A percentile compares a stretch with the other conserved stretches of the same genome.
phyloP scores from a whole-genome alignment of 2,113 vertebrate genomes.

The Tachysurus fulvidraco region DNA sequence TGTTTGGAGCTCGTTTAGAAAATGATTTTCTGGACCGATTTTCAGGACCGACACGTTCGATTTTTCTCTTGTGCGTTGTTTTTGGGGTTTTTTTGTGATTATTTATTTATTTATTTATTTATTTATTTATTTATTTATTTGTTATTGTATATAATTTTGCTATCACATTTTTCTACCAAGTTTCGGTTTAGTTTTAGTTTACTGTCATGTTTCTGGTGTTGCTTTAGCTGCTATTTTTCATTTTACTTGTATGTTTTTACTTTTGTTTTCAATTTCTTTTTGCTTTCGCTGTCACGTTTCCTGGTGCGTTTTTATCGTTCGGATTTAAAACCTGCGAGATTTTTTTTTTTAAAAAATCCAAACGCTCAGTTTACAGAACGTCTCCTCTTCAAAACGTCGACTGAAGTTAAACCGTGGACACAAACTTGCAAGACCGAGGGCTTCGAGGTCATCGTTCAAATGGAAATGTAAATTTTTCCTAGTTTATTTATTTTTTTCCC shows the following conservation, averaged over 20 bases:
- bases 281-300: not conserved
- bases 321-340: too few species aligned
- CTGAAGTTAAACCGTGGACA: not conserved
- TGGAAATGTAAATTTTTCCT: conserved; percentile 35
- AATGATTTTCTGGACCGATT: not conserved
- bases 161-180: not conserved
- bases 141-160: too few species aligned
- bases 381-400: not conserved
- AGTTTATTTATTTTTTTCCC: not conserved
- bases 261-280: not conserved
- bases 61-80: not conserved
- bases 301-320: too few species aligned
- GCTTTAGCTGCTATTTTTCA: too few species aligned
- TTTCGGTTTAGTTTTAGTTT: not conserved
- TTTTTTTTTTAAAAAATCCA: not conserved
- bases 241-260: too few species aligned
- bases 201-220: too few species aligned
- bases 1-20: not conserved
- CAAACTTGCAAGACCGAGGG: conserved; percentile 8
- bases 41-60: not conserved
- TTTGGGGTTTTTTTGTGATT: not conserved
- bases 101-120: not conserved
- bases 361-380: not conserved
- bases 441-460: conserved; percentile 40
- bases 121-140: not conserved